Percentiles rank a stretch among this genome's conserved stretches.
Conservation (phyloP, 2,888 invertebrate genomes). For the Drymonia ruficornis region DNA sequence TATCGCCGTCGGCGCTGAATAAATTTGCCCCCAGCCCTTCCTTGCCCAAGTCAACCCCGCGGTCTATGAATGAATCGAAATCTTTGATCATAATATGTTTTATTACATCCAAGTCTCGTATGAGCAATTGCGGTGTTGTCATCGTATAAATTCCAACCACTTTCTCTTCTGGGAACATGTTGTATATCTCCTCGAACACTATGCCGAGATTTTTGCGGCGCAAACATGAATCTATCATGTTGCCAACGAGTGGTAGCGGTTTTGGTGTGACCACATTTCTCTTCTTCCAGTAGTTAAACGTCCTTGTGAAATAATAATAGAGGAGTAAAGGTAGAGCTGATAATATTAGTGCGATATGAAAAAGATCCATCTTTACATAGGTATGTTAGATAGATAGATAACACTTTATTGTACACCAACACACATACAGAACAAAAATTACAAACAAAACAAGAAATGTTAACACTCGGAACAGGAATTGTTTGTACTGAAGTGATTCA, state of each 20-base stretch:
- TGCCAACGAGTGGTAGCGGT: slow-evolving; percentile 41
- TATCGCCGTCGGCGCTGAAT: slow-evolving; percentile 44
- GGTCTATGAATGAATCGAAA: slow-evolving; percentile 46
- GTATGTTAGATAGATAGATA: too few species aligned
- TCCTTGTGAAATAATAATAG: slow-evolving; percentile 28
- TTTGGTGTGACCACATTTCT: slow-evolving; percentile 35
- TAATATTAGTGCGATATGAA: background rate
- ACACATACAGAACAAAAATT: too few species aligned
- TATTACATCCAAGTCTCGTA: slow-evolving; percentile 50
- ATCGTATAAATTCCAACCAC: slow-evolving; percentile 41
- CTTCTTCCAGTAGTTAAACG: slow-evolving; percentile 30
- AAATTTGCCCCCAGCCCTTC: slow-evolving; percentile 45
- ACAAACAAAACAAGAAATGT: too few species aligned
- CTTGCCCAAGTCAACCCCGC: slow-evolving; percentile 44
- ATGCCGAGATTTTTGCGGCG: slow-evolving; percentile 22
- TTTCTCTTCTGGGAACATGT: slow-evolving; percentile 38
- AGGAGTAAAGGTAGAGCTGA: background rate
- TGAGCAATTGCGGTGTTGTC: slow-evolving; percentile 37
- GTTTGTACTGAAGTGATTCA: background rate
- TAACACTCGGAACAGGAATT: background rate
- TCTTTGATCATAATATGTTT: slow-evolving; percentile 50
- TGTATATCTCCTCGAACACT: slow-evolving; percentile 32
- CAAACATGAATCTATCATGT: slow-evolving; percentile 29
- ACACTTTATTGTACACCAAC: too few species aligned
- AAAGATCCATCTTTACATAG: background rate